A percentile compares a stretch with the other conserved stretches of the same genome.
Conservation (phyloP, 37 sponge, comb jelly and placozoan species). For the Ephydatia muelleri region DNA sequence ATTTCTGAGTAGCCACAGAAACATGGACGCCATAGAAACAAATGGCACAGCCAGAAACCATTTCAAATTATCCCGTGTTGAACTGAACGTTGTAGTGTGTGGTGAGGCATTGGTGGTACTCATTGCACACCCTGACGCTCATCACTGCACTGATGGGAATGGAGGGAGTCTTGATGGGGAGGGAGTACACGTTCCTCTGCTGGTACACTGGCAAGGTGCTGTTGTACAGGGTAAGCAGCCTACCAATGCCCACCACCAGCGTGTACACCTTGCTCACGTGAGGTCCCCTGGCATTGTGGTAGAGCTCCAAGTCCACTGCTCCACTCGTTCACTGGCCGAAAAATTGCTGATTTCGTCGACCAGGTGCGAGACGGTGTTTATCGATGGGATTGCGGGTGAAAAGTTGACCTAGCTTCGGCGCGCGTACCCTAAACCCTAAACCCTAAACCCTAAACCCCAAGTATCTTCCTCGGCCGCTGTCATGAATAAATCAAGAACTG, state of each 20-base stretch:
- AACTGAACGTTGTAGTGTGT: conserved; percentile 30
- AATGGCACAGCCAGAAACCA: conserved; percentile 75
- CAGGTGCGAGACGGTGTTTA: no score
- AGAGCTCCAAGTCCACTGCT: conserved; percentile 24
- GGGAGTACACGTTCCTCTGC: not conserved
- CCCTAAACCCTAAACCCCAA: no score
- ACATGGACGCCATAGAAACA: conserved; percentile 35
- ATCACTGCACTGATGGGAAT: conserved; percentile 27
- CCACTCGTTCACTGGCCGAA: no score
- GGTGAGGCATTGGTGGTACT: conserved; percentile 28
- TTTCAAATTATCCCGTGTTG: conserved; percentile 62
- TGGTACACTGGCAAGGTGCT: not conserved
- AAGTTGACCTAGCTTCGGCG: no score
- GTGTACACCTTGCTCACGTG: not conserved
- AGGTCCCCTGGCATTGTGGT: not conserved
- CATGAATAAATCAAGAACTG: no score
- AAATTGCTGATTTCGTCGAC: no score
- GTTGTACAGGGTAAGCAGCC: conserved; percentile 22
- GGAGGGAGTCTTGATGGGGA: conserved; percentile 40
- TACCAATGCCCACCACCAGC: conserved; percentile 22
- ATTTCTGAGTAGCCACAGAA: conserved; percentile 59
- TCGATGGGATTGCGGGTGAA: no score
- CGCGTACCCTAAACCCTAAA: no score
- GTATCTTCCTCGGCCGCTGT: no score
- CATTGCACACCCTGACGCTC: conserved; percentile 46